These are phyloP conservation scores for Adoxophyes honmai DNA, from an alignment of 1,140 invertebrate species.

Conservation along the genomic window DNA sequence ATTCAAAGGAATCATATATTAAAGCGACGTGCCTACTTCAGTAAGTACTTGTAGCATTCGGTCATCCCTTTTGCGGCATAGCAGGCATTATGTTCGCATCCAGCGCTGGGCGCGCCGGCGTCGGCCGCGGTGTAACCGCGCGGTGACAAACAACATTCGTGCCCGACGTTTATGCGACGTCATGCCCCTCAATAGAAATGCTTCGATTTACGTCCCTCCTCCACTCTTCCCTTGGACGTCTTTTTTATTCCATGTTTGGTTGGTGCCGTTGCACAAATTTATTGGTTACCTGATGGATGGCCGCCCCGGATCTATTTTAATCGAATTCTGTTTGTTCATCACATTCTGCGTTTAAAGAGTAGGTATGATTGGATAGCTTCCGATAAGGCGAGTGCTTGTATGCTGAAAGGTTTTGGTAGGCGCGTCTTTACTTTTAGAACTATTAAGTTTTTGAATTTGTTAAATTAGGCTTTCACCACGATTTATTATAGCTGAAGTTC, in stretches of 20 bases:
- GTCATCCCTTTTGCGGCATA: constrained; percentile 27
- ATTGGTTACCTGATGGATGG: constrained; percentile 14
- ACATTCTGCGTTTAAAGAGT: too few relatives aligned
- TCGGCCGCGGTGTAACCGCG: constrained; percentile 18
- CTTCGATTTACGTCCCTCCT: constrained; percentile 55
- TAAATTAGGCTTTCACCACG: too few relatives aligned
- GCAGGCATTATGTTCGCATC: constrained; percentile 20
- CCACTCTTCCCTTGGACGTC: constrained; percentile 43
- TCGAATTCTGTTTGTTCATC: neutral
- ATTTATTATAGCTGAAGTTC: too few relatives aligned
- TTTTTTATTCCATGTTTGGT: constrained; percentile 38
- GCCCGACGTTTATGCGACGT: constrained; percentile 62
- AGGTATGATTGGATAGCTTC: too few relatives aligned
- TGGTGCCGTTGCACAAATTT: constrained; percentile 15
- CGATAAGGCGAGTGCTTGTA: too few relatives aligned
- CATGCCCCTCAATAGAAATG: constrained; percentile 70
- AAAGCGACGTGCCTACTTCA: constrained; percentile 23
- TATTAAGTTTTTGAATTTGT: too few relatives aligned
- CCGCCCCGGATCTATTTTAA: neutral
- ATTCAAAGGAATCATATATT: too few relatives aligned
- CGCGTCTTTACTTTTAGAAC: too few relatives aligned
- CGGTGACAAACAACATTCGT: constrained; percentile 71
- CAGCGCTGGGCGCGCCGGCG: constrained; percentile 32
- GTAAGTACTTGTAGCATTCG: constrained; percentile 27
- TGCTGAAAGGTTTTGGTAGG: too few relatives aligned